Percentiles rank a stretch among this genome's conserved stretches.
Conservation (phyloP, 2,888 invertebrate species). For the Pegoplata infirma region DNA sequence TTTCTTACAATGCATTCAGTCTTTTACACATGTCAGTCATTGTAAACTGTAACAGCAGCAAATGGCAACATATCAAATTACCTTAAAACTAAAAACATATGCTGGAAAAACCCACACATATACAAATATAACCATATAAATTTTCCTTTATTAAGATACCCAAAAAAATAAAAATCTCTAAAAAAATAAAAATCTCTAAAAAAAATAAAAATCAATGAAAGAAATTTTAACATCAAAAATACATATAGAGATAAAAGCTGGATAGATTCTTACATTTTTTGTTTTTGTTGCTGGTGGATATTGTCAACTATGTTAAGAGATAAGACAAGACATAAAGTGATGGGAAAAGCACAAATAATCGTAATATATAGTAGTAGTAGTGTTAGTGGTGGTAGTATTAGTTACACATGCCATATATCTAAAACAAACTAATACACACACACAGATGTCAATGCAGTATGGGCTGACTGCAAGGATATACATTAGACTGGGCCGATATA, state of each 20-base stretch:
- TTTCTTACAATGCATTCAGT: constrained; percentile 11
- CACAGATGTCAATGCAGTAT: constrained; percentile 7
- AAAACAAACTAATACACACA: background rate
- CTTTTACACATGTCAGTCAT: constrained; percentile 41
- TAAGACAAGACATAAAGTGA: constrained; percentile 6
- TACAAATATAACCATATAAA: background rate
- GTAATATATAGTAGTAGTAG: no score
- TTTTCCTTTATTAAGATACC: background rate
- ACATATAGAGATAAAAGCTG: background rate
- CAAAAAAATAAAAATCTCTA: constrained; percentile 8
- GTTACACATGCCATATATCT: background rate
- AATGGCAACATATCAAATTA: constrained; percentile 54
- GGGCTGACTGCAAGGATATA: constrained; percentile 6
- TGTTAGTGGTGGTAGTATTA: background rate
- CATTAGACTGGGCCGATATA: no score
- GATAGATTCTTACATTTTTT: background rate
- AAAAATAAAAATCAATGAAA: constrained; percentile 40
- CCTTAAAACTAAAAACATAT: constrained; percentile 41
- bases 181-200: background rate
- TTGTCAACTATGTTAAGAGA: constrained; percentile 34
- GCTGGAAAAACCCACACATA: background rate
- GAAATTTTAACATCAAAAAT: constrained; percentile 16
- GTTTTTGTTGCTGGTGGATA: background rate
- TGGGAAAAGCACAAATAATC: constrained; percentile 21
- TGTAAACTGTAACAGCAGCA: constrained; percentile 45